These are phyloP conservation scores for Patiria pectinifera DNA, from an alignment of 53 echinoderm and acorn worm species.

Conservation along the genomic window DNA sequence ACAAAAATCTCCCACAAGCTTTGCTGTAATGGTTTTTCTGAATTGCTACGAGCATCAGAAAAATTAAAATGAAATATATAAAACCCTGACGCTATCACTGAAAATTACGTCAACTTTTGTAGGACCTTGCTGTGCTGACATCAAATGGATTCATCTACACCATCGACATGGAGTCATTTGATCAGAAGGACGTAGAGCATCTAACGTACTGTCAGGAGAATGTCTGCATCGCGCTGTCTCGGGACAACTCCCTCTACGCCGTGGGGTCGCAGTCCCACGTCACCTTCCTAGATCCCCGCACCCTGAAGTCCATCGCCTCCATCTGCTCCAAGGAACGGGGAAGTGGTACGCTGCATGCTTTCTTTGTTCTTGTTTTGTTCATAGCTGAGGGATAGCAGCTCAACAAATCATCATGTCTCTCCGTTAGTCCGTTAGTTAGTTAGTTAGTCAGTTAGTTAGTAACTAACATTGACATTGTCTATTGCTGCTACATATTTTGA, in stretches of 20 bases:
- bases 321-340: constrained; percentile 81
- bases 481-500: no score
- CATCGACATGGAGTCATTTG: constrained; percentile 80
- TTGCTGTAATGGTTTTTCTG: no score
- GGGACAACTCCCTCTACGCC: constrained; percentile 85
- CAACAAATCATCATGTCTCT: no score
- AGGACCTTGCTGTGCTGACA: constrained; percentile 90
- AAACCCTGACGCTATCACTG: background rate
- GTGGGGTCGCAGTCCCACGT: constrained; percentile 98
- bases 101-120: background rate
- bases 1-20: no score
- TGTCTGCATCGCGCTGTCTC: constrained; percentile 86
- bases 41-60: no score
- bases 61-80: background rate
- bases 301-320: constrained; percentile 65
- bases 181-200: constrained; percentile 57
- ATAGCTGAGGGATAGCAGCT: no score
- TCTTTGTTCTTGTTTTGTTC: background rate
- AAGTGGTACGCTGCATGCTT: constrained; percentile 77
- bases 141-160: constrained; percentile 86
- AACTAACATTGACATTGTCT: no score
- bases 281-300: constrained; percentile 84
- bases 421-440: no score
- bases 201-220: constrained; percentile 85
- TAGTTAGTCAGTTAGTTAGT: no score